phyloP scores from a whole-genome alignment of 2,113 vertebrate species.

The Tachuris rubrigastra region DNA sequence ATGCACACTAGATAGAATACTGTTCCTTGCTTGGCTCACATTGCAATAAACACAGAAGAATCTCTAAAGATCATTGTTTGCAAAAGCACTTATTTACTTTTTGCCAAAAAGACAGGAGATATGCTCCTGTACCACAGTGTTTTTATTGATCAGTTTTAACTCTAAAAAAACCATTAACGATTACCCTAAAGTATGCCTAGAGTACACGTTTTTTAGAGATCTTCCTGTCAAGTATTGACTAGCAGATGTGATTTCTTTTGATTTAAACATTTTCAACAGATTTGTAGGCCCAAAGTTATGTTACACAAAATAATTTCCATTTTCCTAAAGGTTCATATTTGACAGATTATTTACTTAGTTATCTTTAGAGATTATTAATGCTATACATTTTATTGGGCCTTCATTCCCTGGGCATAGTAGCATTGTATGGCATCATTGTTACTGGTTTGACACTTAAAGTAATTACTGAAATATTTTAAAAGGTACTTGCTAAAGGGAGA shows the following conservation, averaged over 20 bases:
- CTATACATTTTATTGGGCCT: not conserved
- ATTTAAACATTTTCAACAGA: not conserved
- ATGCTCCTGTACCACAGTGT: not conserved
- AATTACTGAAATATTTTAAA: not conserved
- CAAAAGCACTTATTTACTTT: not conserved
- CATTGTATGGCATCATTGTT: not conserved
- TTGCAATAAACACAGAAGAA: not conserved
- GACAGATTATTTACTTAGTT: not conserved
- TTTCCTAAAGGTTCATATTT: not conserved
- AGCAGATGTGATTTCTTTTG: not conserved
- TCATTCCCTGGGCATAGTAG: not conserved
- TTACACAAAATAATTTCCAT: not conserved
- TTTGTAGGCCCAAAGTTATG: not conserved
- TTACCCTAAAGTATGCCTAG: not conserved
- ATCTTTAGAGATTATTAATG: not conserved
- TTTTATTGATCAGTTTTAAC: not conserved
- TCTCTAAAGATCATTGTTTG: not conserved
- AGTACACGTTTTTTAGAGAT: not conserved
- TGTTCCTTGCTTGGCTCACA: not conserved
- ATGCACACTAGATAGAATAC: not conserved
- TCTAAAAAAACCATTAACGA: not conserved
- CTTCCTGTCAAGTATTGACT: not conserved
- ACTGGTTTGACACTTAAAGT: not conserved
- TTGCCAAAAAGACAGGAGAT: not conserved
- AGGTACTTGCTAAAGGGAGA: not conserved